These are phyloP conservation scores for Thumatha senex DNA, from an alignment of 2,888 invertebrate genomes.

Conservation along the genomic window DNA sequence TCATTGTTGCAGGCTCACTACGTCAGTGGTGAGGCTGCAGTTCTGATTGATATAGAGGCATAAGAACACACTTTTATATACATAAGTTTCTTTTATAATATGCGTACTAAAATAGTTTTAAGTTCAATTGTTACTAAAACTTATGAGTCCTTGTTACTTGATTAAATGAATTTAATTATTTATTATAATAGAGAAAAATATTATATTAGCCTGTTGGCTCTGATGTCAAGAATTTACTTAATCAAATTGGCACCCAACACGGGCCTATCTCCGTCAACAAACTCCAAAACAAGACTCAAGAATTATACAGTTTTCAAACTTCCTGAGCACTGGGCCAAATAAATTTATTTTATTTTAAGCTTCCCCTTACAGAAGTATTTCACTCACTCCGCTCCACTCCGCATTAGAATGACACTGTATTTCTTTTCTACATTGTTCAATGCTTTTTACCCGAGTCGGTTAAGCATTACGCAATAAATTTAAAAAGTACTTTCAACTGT, in stretches of 20 bases:
- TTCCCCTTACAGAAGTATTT: conserved; percentile 61
- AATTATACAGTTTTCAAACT: conserved; percentile 53
- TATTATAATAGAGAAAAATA: too few species aligned
- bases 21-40: too few species aligned
- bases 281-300: conserved; percentile 35
- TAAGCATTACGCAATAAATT: conserved; percentile 73
- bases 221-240: neutral
- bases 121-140: too few species aligned
- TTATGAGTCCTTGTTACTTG: too few species aligned
- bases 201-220: neutral
- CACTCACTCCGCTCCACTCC: conserved; percentile 61
- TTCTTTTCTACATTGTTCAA: conserved; percentile 54
- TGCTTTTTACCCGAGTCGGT: conserved; percentile 54
- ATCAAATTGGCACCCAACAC: conserved; percentile 42
- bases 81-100: too few species aligned
- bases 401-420: conserved; percentile 61
- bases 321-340: conserved; percentile 55
- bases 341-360: conserved; percentile 50
- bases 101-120: too few species aligned
- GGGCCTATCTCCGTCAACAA: conserved; percentile 20
- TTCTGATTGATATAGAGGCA: too few species aligned
- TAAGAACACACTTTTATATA: too few species aligned
- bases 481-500: conserved; percentile 57
- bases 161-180: too few species aligned
- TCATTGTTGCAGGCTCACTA: too few species aligned